Conservation (phyloP, 2,797 vertebrate genomes). For the Sebastes trivittatus region DNA sequence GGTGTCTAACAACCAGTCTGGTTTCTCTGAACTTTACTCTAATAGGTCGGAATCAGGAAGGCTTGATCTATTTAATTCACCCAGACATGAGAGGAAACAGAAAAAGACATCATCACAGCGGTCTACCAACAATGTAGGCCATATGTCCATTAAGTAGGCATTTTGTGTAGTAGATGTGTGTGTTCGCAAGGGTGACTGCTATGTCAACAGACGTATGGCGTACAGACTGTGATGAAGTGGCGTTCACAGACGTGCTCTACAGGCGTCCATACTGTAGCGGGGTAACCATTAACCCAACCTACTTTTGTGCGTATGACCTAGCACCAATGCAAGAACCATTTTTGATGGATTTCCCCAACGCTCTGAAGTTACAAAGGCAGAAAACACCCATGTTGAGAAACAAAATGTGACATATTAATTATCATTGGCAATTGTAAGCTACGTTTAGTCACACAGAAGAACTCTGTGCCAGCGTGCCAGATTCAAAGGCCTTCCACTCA, state of each 20-base stretch:
- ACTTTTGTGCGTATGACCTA: constrained; percentile 52
- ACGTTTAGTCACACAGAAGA: constrained; percentile 50
- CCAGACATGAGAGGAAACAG: constrained; percentile 55
- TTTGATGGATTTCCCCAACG: constrained; percentile 61
- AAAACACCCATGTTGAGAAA: constrained; percentile 44
- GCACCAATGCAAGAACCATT: constrained; percentile 54
- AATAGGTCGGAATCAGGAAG: constrained; percentile 39
- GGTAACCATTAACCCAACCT: constrained; percentile 72
- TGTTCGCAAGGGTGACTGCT: constrained; percentile 27
- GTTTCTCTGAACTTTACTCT: constrained; percentile 38
- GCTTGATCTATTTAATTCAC: constrained; percentile 60
- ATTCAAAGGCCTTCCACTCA: constrained; percentile 63
- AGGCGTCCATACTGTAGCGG: constrained; percentile 27
- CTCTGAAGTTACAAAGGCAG: constrained; percentile 48
- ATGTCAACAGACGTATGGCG: constrained; percentile 58
- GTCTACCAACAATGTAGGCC: constrained; percentile 52
- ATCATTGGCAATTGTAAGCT: constrained; percentile 43
- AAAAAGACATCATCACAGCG: constrained; percentile 49
- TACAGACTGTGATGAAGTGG: constrained; percentile 50
- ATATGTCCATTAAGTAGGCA: constrained; percentile 53
- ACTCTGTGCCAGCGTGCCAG: constrained; percentile 41
- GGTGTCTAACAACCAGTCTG: constrained; percentile 47
- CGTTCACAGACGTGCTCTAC: constrained; percentile 23
- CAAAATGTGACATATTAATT: constrained; percentile 64
- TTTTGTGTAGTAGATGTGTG: constrained; percentile 35